Conservation (phyloP, 1,140 invertebrate genomes). For the Drosophila prosaltans region DNA sequence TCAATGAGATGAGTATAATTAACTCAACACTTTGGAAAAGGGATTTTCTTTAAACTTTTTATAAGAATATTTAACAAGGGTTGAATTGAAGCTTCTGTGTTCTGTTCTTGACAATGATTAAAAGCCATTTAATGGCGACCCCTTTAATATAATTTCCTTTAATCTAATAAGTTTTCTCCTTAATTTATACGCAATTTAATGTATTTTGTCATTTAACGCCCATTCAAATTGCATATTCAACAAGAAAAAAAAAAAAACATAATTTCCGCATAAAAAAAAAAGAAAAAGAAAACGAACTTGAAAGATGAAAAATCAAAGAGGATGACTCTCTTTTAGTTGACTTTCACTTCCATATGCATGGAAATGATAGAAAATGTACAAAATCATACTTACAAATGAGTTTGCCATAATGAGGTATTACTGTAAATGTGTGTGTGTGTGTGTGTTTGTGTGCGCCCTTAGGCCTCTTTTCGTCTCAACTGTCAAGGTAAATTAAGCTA, state of each 20-base stretch:
- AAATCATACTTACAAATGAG: slow-evolving; percentile 67
- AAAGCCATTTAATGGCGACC: no score
- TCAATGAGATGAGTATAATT: not conserved
- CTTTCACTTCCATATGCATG: slow-evolving; percentile 61
- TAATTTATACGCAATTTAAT: no score
- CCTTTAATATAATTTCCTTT: no score
- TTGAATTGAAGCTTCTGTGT: no score
- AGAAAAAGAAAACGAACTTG: slow-evolving; percentile 57
- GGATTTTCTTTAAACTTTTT: no score
- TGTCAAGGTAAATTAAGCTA: slow-evolving; percentile 76
- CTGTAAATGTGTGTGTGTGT: slow-evolving; percentile 27
- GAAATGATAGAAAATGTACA: slow-evolving; percentile 33
- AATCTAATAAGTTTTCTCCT: no score
- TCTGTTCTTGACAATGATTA: no score
- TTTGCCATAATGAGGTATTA: slow-evolving; percentile 19
- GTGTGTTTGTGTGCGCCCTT: slow-evolving; percentile 41
- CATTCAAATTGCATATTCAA: no score
- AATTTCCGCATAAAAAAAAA: no score
- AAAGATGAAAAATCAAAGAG: slow-evolving; percentile 32
- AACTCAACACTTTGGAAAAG: not conserved
- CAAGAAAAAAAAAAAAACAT: no score
- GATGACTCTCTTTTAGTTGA: not conserved
- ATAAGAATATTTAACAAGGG: no score
- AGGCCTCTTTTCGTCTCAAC: slow-evolving; percentile 37
- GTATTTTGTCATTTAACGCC: no score